Evolutionary conservation across 2,888 invertebrate species (phyloP).

Genomic region (Neoaliturus tenellus): DNA sequence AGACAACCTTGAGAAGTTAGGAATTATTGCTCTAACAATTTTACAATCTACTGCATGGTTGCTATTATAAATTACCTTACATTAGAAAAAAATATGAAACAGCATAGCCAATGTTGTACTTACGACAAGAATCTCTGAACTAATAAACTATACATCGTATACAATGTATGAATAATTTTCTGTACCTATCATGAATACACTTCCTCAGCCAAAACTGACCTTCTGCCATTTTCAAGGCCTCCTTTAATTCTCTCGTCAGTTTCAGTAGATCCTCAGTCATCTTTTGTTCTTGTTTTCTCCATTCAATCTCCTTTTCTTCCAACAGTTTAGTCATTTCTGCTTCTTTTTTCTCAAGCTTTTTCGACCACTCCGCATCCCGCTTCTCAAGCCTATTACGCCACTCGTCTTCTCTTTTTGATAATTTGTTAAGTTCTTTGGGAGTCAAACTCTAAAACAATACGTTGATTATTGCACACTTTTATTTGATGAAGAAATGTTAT

Average conservation of each 20-base stretch:
- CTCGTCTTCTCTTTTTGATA: conserved; percentile 65
- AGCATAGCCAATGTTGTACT: too few relatives aligned
- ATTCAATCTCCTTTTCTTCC: conserved; percentile 80
- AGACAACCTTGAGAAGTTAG: background rate
- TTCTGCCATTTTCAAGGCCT: conserved; percentile 82
- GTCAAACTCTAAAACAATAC: conserved; percentile 65
- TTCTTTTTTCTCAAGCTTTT: conserved; percentile 72
- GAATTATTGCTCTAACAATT: background rate
- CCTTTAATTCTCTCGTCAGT: conserved; percentile 72
- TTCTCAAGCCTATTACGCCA: conserved; percentile 71
- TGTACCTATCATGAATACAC: too few relatives aligned
- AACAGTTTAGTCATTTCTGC: conserved; percentile 73
- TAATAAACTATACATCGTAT: too few relatives aligned
- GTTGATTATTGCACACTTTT: too few relatives aligned
- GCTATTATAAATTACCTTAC: background rate
- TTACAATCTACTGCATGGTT: background rate
- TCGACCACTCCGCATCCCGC: conserved; percentile 77
- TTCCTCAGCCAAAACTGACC: too few relatives aligned
- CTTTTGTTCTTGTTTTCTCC: conserved; percentile 72
- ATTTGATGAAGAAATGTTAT: too few relatives aligned
- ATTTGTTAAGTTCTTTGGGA: conserved; percentile 65
- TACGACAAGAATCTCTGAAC: too few relatives aligned
- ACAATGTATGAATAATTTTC: too few relatives aligned
- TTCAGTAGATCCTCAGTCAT: conserved; percentile 68
- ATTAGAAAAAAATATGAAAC: background rate